phyloP scores from a whole-genome alignment of 2,797 vertebrate species.

The Anisognathus igniventris region DNA sequence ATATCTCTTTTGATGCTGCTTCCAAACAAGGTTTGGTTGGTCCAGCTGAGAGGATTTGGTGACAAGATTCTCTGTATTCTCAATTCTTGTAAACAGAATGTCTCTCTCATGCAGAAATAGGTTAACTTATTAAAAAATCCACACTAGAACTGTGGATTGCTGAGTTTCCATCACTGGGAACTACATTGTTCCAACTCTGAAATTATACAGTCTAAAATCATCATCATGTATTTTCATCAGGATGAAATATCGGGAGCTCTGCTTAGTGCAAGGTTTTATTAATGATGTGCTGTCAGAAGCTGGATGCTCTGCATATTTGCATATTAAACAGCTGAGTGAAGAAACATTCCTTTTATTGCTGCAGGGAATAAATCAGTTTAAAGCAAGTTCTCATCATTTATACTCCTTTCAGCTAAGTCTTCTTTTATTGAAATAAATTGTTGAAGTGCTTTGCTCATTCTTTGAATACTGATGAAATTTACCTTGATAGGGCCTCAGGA shows the following conservation, averaged over 20 bases:
- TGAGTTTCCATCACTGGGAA: slow-evolving; percentile 66
- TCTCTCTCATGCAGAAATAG: slow-evolving; percentile 17
- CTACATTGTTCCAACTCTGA: slow-evolving; percentile 85
- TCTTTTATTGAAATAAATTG: slow-evolving; percentile 96
- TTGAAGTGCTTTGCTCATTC: slow-evolving; percentile 87
- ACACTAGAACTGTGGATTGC: slow-evolving; percentile 31
- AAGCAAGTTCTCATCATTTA: slow-evolving; percentile 98
- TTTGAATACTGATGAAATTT: slow-evolving; percentile 88
- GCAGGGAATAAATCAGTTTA: slow-evolving; percentile 99
- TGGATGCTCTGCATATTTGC: slow-evolving; percentile 99
- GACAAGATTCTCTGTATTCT: neutral
- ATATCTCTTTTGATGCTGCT: neutral
- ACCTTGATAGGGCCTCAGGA: slow-evolving; percentile 81
- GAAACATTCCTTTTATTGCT: slow-evolving; percentile 98
- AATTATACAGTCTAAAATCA: slow-evolving; percentile 98
- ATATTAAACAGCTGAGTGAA: slow-evolving; percentile 99
- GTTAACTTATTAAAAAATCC: slow-evolving; percentile 48
- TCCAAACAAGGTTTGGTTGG: neutral
- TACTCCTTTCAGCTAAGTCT: slow-evolving; percentile 94
- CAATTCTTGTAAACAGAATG: neutral
- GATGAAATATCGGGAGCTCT: slow-evolving; percentile 96
- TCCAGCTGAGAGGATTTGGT: neutral
- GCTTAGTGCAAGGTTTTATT: slow-evolving; percentile 98
- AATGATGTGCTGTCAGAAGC: slow-evolving; percentile 98
- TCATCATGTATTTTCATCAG: slow-evolving; percentile 99